Evolutionary conservation across 2,888 invertebrate genomes (phyloP), one percentile per base, ranked within the genome.

Genomic region (Dicycla oo): DNA sequence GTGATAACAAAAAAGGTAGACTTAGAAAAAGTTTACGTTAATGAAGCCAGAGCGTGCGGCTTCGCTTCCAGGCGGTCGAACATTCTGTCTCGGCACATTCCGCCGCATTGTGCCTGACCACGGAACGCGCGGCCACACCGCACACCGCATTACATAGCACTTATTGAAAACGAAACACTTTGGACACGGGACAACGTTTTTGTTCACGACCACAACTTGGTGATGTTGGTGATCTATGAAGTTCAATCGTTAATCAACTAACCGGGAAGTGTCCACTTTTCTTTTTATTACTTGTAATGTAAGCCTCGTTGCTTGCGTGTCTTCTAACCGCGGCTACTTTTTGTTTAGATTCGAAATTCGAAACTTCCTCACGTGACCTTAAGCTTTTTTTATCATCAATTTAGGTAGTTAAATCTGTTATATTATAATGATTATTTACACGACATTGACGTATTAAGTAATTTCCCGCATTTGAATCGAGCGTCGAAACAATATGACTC

Each of bases 51-150:
- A 70, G 78, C 78, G 68, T 77, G 83, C 71, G 79, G 76, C 78
- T 80, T 80, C 75, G 75, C 86, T 86, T 87, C 88, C 88, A 87
- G 89, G 90, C 87, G 89, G 90, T 88, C 90, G 88, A 81, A 83
- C 89, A 88, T 88, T 90, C 87, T 74, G 86, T 81, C 85, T 73
- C 86, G 87, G 87, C 85, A 84, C 93, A 94, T 94, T 94, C 94
- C 91, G 73, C 30, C 64, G 87, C 86, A 90, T 93, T 94, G 93
- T 93, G 79, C 45, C 60, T 80, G 80, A 84, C 89, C 81, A 73
- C 82, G 80, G 71, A 77, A 73, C 89, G 90, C 87, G 62, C 62
- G 85, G 89, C 90, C 89, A 88, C 88, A 84, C 83, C 86, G 82
- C 86, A 89, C 88, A 83, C 83, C 85, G 83, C 86, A 90, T 90